Evolutionary conservation across 2,113 vertebrate genomes (phyloP).

Genomic region (Zosterops japonicus): DNA sequence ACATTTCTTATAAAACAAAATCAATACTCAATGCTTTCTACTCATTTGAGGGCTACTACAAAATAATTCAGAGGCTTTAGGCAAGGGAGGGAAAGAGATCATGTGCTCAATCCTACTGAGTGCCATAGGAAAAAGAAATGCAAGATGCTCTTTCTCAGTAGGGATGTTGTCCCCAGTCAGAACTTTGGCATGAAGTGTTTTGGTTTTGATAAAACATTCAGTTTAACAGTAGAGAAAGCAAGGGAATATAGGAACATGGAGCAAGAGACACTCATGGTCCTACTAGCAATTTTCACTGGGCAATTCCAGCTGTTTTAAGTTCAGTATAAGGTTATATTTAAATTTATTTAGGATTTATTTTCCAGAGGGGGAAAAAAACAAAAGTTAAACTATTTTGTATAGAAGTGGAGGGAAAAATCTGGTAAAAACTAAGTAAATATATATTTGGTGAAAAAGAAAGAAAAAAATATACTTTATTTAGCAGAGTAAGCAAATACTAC

Average conservation of each 20-base stretch:
- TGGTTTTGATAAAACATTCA: background rate
- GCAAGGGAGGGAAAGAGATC: background rate
- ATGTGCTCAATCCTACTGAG: background rate
- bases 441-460: background rate
- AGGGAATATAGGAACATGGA: background rate
- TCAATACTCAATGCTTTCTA: background rate
- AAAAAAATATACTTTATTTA: background rate
- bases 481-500: background rate
- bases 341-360: background rate
- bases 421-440: background rate
- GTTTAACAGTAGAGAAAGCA: background rate
- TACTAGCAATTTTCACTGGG: background rate
- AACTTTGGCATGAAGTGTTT: background rate
- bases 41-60: background rate
- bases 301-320: background rate
- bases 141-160: background rate
- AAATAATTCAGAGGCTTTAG: background rate
- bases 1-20: background rate
- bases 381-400: background rate
- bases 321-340: background rate
- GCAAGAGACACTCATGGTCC: background rate
- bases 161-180: background rate
- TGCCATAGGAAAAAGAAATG: background rate
- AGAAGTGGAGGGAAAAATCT: background rate
- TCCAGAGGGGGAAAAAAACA: background rate